Base-by-base conservation (phyloP, 1,140 invertebrate species). In the Halictus rubicundus region DNA sequence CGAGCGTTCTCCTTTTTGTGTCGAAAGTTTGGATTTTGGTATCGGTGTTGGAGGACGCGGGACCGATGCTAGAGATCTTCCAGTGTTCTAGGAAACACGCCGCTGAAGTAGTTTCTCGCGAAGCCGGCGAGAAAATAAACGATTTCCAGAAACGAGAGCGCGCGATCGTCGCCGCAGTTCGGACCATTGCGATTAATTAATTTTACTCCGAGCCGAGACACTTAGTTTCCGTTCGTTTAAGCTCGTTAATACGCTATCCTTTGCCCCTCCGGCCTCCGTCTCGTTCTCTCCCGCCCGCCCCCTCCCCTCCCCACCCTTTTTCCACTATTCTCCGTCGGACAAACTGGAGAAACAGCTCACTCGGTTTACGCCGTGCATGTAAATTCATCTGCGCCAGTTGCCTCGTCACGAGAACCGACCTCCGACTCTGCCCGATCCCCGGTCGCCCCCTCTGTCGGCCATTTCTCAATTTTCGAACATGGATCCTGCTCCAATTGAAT, bases 221-320 rank as follows among this genome's bases (percentile, higher is more conserved):
- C 90, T 93, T 92, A 91, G 92, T 92, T 93, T 93, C 91, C 92
- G 92, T 93, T 92, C 91, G 89, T 92, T 92, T 92, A 92, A 92
- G 92, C 92, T 92, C 84, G 81, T 85, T 86, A 87, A 85, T 87
- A 80, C 84, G 65, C 77, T 88, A 83, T 74, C 80, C 64, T 85
- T 75, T 78, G 57, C 61, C 63, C 68, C 65, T 27, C 59, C 65
- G 5, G 54, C 54, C 71, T 83, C 49, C 46, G 65, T 46, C 71
- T 82, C 46, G 32, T 61, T 76, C 21, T 78, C 21, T 68, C 52
- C 49, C 27, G 57, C 39, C n/a, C n/a, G n/a, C n/a, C n/a, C n/a
- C n/a, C n/a, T n/a, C n/a, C 68, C 64, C 57, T 46, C 59, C 59
- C 25, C 39, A n/a, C 79, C 16, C 65, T 59, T 25, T 68, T 39